phyloP scores from a whole-genome alignment of 2,888 invertebrate genomes.

The Tanaodytes sp. region DNA sequence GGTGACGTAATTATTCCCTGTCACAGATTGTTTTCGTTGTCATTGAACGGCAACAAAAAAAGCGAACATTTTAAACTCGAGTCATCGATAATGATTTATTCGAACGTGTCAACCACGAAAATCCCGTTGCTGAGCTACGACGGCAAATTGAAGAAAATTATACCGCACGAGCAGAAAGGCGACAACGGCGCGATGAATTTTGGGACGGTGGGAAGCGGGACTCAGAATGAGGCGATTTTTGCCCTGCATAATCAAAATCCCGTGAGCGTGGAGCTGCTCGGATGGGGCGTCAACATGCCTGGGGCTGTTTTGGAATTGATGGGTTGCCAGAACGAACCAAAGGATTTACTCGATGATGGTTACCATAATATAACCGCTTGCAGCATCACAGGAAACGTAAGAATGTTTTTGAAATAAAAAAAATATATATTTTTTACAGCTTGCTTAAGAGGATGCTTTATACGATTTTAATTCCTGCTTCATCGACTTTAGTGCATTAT shows the following conservation, averaged over 20 bases:
- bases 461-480: too few species aligned
- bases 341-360: slow-evolving; percentile 67
- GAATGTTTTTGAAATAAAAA: too few species aligned
- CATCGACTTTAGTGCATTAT: too few species aligned
- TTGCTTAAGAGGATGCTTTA: too few species aligned
- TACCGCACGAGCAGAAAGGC: slow-evolving; percentile 66
- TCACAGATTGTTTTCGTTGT: slow-evolving; percentile 78
- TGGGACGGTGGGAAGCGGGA: slow-evolving; percentile 79
- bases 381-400: slow-evolving; percentile 68
- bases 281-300: slow-evolving; percentile 77
- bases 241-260: slow-evolving; percentile 85
- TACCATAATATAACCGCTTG: slow-evolving; percentile 69
- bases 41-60: slow-evolving; percentile 74
- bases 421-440: too few species aligned
- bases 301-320: slow-evolving; percentile 77
- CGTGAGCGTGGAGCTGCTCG: slow-evolving; percentile 78
- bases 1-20: too few species aligned
- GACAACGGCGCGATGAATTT: slow-evolving; percentile 75
- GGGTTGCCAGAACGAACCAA: slow-evolving; percentile 77
- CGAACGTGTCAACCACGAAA: slow-evolving; percentile 82
- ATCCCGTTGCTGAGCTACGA: slow-evolving; percentile 83
- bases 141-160: slow-evolving; percentile 77
- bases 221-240: slow-evolving; percentile 81
- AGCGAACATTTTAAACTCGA: slow-evolving; percentile 76
- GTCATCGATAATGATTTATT: slow-evolving; percentile 79